Conservation (phyloP, 2,888 invertebrate species). For the Scaptomyza polygonia region DNA sequence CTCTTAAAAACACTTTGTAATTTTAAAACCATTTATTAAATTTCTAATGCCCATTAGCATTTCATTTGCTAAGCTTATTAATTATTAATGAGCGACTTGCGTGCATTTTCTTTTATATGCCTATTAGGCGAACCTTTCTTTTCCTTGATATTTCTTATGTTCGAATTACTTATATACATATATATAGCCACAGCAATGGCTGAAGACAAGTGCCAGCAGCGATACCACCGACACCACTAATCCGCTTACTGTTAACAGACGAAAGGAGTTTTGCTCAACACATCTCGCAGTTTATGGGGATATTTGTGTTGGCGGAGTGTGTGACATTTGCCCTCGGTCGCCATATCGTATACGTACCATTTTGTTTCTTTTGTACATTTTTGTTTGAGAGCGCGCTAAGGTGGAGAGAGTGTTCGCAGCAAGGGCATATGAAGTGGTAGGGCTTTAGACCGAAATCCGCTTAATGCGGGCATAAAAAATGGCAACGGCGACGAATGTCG, state of each 20-base stretch:
- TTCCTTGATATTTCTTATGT: constrained; percentile 59
- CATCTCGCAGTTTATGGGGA: constrained; percentile 7
- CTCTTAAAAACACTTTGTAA: constrained; percentile 11
- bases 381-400: background rate
- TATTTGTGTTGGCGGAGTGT: constrained; percentile 8
- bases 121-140: constrained; percentile 3
- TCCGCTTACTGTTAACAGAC: constrained; percentile 66
- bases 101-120: constrained; percentile 22
- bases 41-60: constrained; percentile 57
- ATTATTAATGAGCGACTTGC: constrained; percentile 63
- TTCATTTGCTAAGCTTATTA: constrained; percentile 54
- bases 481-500: constrained; percentile 66
- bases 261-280: constrained; percentile 41
- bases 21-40: constrained; percentile 49
- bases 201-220: constrained; percentile 45
- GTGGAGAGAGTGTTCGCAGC: constrained; percentile 5
- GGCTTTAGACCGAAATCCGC: constrained; percentile 75
- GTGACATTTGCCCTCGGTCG: constrained; percentile 71
- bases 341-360: constrained; percentile 65
- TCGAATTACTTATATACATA: constrained; percentile 72
- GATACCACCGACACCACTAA: constrained; percentile 66
- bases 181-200: constrained; percentile 59
- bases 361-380: constrained; percentile 60
- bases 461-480: constrained; percentile 78
- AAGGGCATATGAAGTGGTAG: constrained; percentile 67